Evolutionary conservation across 2,888 invertebrate genomes (phyloP).

Genomic region (Epinotia demarniana): DNA sequence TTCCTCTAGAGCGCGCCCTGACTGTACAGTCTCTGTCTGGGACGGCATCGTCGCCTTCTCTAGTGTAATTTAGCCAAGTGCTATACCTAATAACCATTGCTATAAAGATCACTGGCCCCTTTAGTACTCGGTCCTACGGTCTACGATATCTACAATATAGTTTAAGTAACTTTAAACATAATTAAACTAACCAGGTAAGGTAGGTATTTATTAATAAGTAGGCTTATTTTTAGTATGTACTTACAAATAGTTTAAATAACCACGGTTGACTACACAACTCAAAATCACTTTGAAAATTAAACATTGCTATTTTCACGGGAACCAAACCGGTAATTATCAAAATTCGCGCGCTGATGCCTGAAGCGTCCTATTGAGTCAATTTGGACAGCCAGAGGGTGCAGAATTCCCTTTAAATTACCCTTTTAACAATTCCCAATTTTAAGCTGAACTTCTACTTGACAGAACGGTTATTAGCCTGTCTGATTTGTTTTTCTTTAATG

Average conservation of each 20-base stretch:
- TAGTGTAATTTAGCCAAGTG: too few relatives aligned
- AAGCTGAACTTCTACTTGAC: slow-evolving; percentile 17
- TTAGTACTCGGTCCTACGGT: neutral
- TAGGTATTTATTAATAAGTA: too few relatives aligned
- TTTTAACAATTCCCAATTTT: slow-evolving; percentile 19
- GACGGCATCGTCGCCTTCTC: too few relatives aligned
- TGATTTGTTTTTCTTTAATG: neutral
- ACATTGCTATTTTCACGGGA: neutral
- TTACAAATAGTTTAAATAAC: too few relatives aligned
- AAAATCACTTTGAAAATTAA: too few relatives aligned
- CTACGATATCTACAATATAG: neutral
- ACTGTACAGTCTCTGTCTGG: too few relatives aligned
- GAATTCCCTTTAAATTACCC: slow-evolving; percentile 8
- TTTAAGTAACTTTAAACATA: neutral
- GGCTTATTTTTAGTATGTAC: too few relatives aligned
- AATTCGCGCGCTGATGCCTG: slow-evolving; percentile 15
- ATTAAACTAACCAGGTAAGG: too few relatives aligned
- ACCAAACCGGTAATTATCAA: neutral
- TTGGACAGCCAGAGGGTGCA: slow-evolving; percentile 15
- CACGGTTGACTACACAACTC: too few relatives aligned
- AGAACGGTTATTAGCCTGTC: slow-evolving; percentile 24
- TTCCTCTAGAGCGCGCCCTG: neutral
- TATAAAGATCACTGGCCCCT: neutral
- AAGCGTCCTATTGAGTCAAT: neutral
- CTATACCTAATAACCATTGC: too few relatives aligned